These are phyloP conservation scores for Montipora capricornis DNA, from an alignment of 64 coral and sea anemone genomes.

Conservation along the genomic window DNA sequence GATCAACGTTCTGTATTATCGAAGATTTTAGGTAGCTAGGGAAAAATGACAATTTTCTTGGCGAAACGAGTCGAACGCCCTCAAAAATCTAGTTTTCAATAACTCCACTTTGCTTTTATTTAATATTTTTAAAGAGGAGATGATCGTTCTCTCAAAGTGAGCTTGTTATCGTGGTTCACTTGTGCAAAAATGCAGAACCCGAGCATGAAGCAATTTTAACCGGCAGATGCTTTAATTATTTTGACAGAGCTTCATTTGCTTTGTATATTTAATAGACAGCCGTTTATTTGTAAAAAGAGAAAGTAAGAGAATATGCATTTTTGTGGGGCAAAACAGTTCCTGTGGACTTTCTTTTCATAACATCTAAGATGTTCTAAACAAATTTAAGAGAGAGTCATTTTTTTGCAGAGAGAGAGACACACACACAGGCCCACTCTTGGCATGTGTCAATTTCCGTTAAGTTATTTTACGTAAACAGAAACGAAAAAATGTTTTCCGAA, in stretches of 20 bases:
- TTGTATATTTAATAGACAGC: background rate
- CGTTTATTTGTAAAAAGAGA: background rate
- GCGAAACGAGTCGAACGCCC: background rate
- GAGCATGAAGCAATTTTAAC: background rate
- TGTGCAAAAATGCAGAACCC: background rate
- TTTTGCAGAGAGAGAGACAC: no score
- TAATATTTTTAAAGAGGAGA: background rate
- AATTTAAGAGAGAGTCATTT: no score
- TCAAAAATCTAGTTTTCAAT: background rate
- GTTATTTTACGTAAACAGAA: no score
- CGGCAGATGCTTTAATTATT: background rate
- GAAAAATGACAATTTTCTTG: background rate
- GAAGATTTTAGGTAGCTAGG: background rate
- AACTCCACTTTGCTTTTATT: background rate
- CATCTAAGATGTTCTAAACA: no score
- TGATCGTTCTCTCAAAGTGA: background rate
- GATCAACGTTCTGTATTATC: background rate
- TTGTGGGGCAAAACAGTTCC: background rate
- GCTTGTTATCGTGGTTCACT: background rate
- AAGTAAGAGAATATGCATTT: background rate
- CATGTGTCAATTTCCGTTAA: no score
- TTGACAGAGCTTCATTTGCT: background rate
- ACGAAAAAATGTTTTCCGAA: no score
- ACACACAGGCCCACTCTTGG: no score
- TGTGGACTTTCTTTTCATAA: no score